Base-by-base conservation (phyloP, 2,797 vertebrate species). In the Neosilurus mollespiculum region DNA sequence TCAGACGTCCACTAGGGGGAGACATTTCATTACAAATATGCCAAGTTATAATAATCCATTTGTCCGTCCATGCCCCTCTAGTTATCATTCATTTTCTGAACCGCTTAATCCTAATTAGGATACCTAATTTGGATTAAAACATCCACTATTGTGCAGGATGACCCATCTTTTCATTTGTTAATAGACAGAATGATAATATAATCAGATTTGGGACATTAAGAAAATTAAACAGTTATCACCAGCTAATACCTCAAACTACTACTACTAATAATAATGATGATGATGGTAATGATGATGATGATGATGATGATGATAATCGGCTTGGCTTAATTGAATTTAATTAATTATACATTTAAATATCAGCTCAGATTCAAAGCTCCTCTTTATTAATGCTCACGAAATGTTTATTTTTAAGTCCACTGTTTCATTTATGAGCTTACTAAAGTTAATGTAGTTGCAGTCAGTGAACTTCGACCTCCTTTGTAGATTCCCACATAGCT, bases 391-490 rank as follows among this genome's bases (percentile, higher is more conserved):
- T 22, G 24, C 18, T 65, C 61, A 79, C 61, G 26, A 15, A 30
- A 0, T 51, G 37, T 37, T 76, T 43, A 30, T 43, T 61, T 24
- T 20, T 18, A 34, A 72, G 49, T 54, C 70, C 26, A 7, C 54
- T 22, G 53, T 34, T 20, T 76, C 54, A 37, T n/a, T 61, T n/a
- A 64, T 26, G n/a, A 79, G 77, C 65, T 79, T 79, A 79, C 1
- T 53, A 65, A 78, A 64, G 61, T 79, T 65, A 78, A 53, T 65
- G 77, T 10, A 65, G 15, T 20, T 11, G 11, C 34, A 51, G 37
- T 78, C 59, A 49, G 43, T 2, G 77, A 79, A 53, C 49, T 18
- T 65, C 51, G 43, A 24, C n/a, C 59, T 64, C 9, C n/a, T 78
- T 65, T 18, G 14, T 65, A 30, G 15, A 53, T 79, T 79, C 77